phyloP scores from a whole-genome alignment of 2,797 vertebrate genomes.

The Argyrosomus regius region DNA sequence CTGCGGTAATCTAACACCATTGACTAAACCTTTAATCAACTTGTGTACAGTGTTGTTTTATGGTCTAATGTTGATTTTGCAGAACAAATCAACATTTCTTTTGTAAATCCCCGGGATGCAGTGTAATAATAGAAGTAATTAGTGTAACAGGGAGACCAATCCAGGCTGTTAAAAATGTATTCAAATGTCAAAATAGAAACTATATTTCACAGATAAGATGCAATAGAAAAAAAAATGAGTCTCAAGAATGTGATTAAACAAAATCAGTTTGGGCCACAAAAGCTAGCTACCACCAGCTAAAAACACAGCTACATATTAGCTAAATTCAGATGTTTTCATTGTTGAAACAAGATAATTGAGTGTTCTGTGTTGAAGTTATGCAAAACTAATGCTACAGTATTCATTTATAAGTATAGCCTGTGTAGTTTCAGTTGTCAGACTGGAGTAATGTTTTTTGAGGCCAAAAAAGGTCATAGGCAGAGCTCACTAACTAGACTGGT shows the following conservation, averaged over 20 bases:
- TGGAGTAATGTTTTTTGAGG: constrained; percentile 1
- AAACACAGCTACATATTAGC: not conserved
- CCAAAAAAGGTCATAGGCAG: constrained; percentile 7
- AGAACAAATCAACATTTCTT: not conserved
- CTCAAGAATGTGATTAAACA: too few relatives aligned
- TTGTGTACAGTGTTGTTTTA: not conserved
- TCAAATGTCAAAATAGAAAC: constrained; percentile 22
- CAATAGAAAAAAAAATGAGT: not conserved
- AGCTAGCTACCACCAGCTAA: not conserved
- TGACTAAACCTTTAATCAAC: not conserved
- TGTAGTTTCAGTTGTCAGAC: not conserved
- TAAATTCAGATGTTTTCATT: not conserved
- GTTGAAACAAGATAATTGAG: not conserved
- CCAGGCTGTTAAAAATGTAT: constrained; percentile 15
- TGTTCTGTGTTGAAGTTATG: not conserved
- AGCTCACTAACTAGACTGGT: constrained; percentile 29
- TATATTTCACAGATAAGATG: constrained; percentile 12
- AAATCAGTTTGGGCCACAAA: not conserved
- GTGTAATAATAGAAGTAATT: not conserved
- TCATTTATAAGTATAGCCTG: too few relatives aligned
- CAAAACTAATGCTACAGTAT: not conserved
- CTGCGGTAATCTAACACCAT: not conserved
- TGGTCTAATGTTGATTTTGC: too few relatives aligned
- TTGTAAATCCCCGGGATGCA: not conserved
- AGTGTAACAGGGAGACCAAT: not conserved